Evolutionary conservation across 2,888 invertebrate species (phyloP).

Genomic region (Desoria tigrina): DNA sequence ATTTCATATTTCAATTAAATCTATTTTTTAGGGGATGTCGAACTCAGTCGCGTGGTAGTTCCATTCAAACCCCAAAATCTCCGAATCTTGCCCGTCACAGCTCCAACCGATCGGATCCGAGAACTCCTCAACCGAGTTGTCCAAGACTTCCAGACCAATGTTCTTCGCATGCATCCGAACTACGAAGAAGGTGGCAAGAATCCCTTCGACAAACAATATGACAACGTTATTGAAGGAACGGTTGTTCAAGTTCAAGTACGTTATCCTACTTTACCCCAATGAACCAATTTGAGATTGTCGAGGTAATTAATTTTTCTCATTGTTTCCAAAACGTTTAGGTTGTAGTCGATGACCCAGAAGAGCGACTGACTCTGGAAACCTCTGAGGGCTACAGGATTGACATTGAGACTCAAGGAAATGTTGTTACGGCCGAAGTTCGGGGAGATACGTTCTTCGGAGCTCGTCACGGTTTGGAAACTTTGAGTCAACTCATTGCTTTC

Average conservation of each 20-base stretch:
- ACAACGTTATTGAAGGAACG: conserved; percentile 53
- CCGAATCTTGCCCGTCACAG: conserved; percentile 52
- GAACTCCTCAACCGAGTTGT: conserved; percentile 52
- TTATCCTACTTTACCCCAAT: no score
- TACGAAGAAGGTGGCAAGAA: conserved; percentile 49
- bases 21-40: conserved; percentile 52
- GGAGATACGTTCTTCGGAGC: conserved; percentile 51
- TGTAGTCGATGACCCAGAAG: conserved; percentile 52
- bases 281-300: no score
- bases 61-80: conserved; percentile 53
- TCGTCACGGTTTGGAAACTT: conserved; percentile 61
- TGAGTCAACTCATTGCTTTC: conserved; percentile 68
- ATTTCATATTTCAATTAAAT: neutral
- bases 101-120: conserved; percentile 52
- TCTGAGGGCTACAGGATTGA: conserved; percentile 52
- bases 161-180: conserved; percentile 51
- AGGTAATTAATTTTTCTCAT: no score
- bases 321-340: no score
- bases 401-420: conserved; percentile 50
- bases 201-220: conserved; percentile 53
- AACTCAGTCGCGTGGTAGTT: conserved; percentile 51
- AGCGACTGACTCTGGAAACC: conserved; percentile 50
- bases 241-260: conserved; percentile 53
- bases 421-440: conserved; percentile 55
- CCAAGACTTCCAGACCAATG: conserved; percentile 51